Evolutionary conservation across 2,113 vertebrate genomes (phyloP), one percentile per base, ranked within the genome.

Genomic region (Ochotona princeps): DNA sequence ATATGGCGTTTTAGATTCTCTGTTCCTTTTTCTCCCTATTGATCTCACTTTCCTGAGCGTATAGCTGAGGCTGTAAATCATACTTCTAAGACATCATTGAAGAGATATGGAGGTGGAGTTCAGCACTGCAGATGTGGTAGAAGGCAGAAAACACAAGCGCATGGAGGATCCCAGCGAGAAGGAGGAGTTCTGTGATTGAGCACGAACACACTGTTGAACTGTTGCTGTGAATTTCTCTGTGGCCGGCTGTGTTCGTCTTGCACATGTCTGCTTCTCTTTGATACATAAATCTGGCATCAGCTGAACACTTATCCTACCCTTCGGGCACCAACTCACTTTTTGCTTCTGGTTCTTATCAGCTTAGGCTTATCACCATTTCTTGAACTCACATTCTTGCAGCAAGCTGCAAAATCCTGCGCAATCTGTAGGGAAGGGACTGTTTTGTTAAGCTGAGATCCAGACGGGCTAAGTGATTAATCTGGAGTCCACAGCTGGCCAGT

Each of bases 381-480:
- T 70, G 28, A 78, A 54, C 21, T 83, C 30, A 2, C 10, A n/a
- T 69, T 69, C 65, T 61, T 47, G 35, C 7, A 73, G 5, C 9
- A 7, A 18, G 65, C 49, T 17, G 25, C 30, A 47, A n/a, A 84
- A 9, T 63, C 26, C 32, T 83, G 83, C 49, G 75, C 92, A 47
- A 49, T 91, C 69, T 87, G 35, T 2, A 20, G 73, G 25, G 60
- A 51, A 28, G 23, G 49, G 38, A 38, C 51, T 87, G 3, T 84
- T 94, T 91, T 87, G 26, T 20, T 32, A 28, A 92, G 79, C 73
- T 38, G n/a, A 84, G 51, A 32, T 84, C 28, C 76, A 87, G 54
- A 76, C 83, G 81, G 38, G 32, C 72, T 93, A 90, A 81, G 72
- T 87, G 83, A 86, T 93, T 93, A 86, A 89, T 93, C 69, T 61